A percentile compares a stretch with the other conserved stretches of the same genome.
These are phyloP conservation scores for Alaudala cheleensis DNA, from an alignment of 2,113 vertebrate species.

Conservation along the genomic window DNA sequence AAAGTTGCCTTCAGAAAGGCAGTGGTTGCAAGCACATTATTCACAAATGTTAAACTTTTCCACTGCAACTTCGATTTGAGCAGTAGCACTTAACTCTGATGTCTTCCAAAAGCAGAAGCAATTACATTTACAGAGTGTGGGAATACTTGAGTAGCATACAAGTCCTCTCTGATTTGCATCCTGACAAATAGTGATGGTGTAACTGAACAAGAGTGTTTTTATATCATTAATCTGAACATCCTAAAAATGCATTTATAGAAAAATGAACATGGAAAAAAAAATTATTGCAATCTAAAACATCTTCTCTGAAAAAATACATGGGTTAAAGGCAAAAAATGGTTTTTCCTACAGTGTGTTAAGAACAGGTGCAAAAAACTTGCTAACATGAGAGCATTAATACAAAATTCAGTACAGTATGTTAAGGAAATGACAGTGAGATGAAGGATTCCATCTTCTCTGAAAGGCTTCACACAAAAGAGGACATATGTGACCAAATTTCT, in stretches of 20 bases:
- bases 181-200: neutral
- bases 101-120: neutral
- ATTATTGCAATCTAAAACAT: neutral
- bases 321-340: neutral
- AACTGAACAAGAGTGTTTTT: neutral
- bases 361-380: neutral
- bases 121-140: neutral
- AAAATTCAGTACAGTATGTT: neutral
- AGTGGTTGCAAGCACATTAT: neutral
- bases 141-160: neutral
- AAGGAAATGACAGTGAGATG: neutral
- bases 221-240: neutral
- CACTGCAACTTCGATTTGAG: neutral
- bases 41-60: neutral
- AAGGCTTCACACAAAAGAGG: neutral
- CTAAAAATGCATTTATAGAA: neutral
- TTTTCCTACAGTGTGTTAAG: neutral
- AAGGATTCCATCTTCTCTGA: neutral
- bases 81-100: neutral
- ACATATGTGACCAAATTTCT: neutral
- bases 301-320: neutral
- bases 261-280: fast-evolving
- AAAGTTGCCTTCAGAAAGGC: neutral
- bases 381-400: neutral
- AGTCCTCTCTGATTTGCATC: neutral